Evolutionary conservation across 2,888 invertebrate species (phyloP).

Genomic region (Caenorhabditis sp.): DNA sequence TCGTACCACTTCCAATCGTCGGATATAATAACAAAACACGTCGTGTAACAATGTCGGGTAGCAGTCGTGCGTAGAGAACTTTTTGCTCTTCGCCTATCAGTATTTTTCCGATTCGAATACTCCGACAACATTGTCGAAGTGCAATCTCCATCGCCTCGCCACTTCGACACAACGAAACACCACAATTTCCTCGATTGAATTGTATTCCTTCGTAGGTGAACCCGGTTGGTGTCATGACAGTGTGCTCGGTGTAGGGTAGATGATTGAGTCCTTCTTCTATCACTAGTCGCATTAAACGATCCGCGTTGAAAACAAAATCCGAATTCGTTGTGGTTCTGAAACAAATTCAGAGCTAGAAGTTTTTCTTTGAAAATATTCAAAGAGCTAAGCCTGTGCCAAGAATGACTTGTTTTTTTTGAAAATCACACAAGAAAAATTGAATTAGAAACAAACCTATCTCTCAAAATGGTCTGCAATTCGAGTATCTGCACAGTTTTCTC

Average conservation of each 20-base stretch:
- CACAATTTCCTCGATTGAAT: conserved; percentile 96
- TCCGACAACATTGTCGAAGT: conserved; percentile 91
- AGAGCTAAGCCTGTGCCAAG: too few relatives aligned
- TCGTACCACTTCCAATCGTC: conserved; percentile 88
- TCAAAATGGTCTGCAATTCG: conserved; percentile 65
- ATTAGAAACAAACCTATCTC: conserved; percentile 52
- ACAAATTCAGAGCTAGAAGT: background rate
- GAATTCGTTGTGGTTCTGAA: conserved; percentile 86
- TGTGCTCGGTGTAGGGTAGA: conserved; percentile 88
- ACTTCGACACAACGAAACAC: conserved; percentile 89
- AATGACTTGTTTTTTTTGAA: background rate
- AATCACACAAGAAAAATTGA: background rate
- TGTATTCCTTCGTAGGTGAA: conserved; percentile 77
- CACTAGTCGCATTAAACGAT: conserved; percentile 92
- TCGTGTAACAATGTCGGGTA: conserved; percentile 88
- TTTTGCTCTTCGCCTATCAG: conserved; percentile 86
- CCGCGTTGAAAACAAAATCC: conserved; percentile 98
- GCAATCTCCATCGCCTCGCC: conserved; percentile 89
- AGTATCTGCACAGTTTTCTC: conserved; percentile 55
- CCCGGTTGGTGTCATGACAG: conserved; percentile 88
- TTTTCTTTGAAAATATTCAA: background rate
- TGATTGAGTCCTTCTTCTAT: conserved; percentile 98
- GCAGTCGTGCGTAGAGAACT: conserved; percentile 94
- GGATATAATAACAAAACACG: conserved; percentile 95
- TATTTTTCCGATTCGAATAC: conserved; percentile 97